Conservation (phyloP, 2,113 vertebrate species). For the Excalfactoria chinensis region DNA sequence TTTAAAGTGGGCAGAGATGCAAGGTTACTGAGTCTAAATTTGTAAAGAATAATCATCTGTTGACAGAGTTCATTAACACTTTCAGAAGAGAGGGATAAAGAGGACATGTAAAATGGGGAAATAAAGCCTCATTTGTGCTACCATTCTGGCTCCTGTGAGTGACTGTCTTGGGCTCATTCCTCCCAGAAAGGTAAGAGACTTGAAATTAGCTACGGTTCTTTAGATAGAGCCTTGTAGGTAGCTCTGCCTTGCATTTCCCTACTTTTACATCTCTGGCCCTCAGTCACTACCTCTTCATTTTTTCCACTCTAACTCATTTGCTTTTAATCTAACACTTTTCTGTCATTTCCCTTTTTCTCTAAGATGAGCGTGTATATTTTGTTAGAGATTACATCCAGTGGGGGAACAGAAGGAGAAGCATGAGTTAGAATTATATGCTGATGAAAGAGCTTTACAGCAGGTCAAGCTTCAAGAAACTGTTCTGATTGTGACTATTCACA, state of each 20-base stretch:
- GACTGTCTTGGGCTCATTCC: constrained; percentile 61
- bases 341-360: not conserved
- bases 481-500: no score
- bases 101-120: not conserved
- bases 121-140: not conserved
- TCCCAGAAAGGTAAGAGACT: constrained; percentile 67
- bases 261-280: not conserved
- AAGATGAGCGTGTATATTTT: not conserved
- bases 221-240: not conserved
- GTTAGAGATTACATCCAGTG: not conserved
- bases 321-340: not conserved
- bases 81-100: not conserved
- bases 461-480: not conserved
- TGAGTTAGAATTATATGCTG: not conserved
- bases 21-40: not conserved
- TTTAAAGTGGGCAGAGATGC: not conserved
- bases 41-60: not conserved
- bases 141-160: not conserved
- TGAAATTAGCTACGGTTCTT: not conserved
- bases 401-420: not conserved
- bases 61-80: not conserved
- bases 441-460: not conserved
- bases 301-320: not conserved
- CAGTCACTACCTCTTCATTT: not conserved
- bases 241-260: not conserved